These are phyloP conservation scores for Episyrphus balteatus DNA, from an alignment of 1,140 invertebrate species.

Conservation along the genomic window DNA sequence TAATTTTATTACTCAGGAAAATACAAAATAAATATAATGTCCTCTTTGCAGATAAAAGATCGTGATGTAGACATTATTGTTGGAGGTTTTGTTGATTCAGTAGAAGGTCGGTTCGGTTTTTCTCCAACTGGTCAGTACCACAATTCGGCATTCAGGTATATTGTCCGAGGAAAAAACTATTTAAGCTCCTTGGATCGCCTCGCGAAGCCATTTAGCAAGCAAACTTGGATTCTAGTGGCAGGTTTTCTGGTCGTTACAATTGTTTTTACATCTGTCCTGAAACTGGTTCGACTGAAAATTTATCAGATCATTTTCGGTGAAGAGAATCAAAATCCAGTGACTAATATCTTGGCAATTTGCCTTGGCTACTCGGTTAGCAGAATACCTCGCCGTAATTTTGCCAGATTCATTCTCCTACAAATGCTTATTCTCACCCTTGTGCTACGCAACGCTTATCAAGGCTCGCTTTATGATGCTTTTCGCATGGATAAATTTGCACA, in stretches of 20 bases:
- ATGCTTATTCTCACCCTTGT: conserved; percentile 6
- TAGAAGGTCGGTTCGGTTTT: background rate
- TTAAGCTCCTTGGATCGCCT: conserved; percentile 4
- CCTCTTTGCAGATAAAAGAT: background rate
- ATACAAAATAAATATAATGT: background rate
- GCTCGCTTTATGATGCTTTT: conserved; percentile 7
- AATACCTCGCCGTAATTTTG: conserved; percentile 5
- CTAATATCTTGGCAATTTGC: conserved; percentile 1
- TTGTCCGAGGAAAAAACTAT: conserved; percentile 3
- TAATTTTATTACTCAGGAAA: background rate
- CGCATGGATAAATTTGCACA: background rate
- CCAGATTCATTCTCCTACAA: conserved; percentile 5
- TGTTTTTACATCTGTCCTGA: background rate
- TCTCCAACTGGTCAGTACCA: conserved; percentile 2
- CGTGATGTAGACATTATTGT: conserved; percentile 2
- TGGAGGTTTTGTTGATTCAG: conserved; percentile 2
- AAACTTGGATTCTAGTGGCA: background rate
- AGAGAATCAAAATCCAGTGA: background rate
- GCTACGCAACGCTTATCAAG: conserved; percentile 11
- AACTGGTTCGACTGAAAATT: background rate
- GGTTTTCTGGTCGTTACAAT: background rate
- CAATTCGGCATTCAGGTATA: conserved; percentile 1
- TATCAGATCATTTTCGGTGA: conserved; percentile 5
- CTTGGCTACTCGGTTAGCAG: conserved; percentile 8
- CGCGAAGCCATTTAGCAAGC: background rate